A percentile compares a stretch with the other conserved stretches of the same genome.
Conservation (phyloP, 1,140 invertebrate genomes). For the Cylas formicarius region DNA sequence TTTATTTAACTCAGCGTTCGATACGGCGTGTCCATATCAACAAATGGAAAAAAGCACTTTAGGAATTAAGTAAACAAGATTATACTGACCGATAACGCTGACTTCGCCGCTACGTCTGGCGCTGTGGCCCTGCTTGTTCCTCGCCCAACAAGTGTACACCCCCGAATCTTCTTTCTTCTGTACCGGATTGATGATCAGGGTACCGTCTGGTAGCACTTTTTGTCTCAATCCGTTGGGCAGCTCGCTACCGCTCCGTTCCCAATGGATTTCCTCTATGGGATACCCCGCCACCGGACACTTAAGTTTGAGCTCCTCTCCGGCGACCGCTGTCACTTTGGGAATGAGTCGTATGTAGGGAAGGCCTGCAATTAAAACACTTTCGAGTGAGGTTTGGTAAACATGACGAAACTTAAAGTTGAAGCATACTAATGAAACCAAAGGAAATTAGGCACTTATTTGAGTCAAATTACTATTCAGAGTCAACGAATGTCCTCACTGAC, state of each 20-base stretch:
- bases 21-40: no score
- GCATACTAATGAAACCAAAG: no score
- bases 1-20: no score
- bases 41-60: no score
- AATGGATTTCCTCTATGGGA: slow-evolving; percentile 73
- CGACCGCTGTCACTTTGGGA: slow-evolving; percentile 77
- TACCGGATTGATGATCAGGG: slow-evolving; percentile 64
- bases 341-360: slow-evolving; percentile 76
- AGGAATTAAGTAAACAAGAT: no score
- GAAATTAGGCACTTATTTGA: no score
- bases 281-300: slow-evolving; percentile 83
- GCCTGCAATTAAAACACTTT: slow-evolving; percentile 51
- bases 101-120: slow-evolving; percentile 65
- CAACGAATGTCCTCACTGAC: no score
- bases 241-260: slow-evolving; percentile 68
- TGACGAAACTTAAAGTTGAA: no score
- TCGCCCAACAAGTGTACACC: slow-evolving; percentile 67
- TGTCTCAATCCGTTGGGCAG: slow-evolving; percentile 76
- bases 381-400: no score
- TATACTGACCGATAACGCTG: slow-evolving; percentile 68
- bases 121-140: slow-evolving; percentile 67
- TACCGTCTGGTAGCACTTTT: slow-evolving; percentile 63
- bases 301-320: slow-evolving; percentile 67
- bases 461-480: no score
- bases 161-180: slow-evolving; percentile 70